These are phyloP conservation scores for Spatulosminthurus flaviceps DNA, from an alignment of 2,888 invertebrate species.

Conservation along the genomic window DNA sequence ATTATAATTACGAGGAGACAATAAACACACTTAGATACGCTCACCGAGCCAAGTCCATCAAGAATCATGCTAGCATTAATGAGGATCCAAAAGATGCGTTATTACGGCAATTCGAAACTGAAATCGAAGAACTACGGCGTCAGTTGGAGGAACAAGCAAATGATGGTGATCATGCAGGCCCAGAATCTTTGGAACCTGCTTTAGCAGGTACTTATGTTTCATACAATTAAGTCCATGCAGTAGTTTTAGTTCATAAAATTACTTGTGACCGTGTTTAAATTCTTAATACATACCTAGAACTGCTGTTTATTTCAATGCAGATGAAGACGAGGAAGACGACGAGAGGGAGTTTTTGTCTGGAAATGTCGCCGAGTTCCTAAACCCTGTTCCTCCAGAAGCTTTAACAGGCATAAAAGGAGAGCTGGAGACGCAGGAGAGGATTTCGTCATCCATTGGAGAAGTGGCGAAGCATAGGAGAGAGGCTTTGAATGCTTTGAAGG, in stretches of 20 bases:
- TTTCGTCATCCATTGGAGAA: constrained; percentile 52
- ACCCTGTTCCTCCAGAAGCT: constrained; percentile 28
- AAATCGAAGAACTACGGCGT: constrained; percentile 90
- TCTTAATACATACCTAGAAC: too few relatives aligned
- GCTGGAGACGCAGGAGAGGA: constrained; percentile 55
- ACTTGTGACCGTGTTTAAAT: too few relatives aligned
- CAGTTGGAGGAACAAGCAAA: constrained; percentile 79
- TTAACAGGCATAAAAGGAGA: constrained; percentile 57
- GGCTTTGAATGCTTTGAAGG: constrained; percentile 55
- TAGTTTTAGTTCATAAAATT: too few relatives aligned
- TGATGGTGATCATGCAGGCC: background rate
- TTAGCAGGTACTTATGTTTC: background rate
- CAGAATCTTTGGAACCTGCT: background rate
- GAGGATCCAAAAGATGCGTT: constrained; percentile 98
- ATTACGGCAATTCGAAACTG: constrained; percentile 93
- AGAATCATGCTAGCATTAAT: constrained; percentile 94
- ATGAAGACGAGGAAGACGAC: constrained; percentile 50
- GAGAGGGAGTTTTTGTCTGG: constrained; percentile 49
- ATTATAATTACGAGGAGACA: constrained; percentile 95
- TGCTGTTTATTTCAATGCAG: too few relatives aligned
- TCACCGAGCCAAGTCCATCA: constrained; percentile 96
- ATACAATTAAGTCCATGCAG: too few relatives aligned
- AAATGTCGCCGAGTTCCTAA: constrained; percentile 37
- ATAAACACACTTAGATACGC: constrained; percentile 97
- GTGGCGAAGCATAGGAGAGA: constrained; percentile 52